Evolutionary conservation across 1,140 invertebrate genomes (phyloP), one percentile per base, ranked within the genome.

Genomic region (Asobara japonica): DNA sequence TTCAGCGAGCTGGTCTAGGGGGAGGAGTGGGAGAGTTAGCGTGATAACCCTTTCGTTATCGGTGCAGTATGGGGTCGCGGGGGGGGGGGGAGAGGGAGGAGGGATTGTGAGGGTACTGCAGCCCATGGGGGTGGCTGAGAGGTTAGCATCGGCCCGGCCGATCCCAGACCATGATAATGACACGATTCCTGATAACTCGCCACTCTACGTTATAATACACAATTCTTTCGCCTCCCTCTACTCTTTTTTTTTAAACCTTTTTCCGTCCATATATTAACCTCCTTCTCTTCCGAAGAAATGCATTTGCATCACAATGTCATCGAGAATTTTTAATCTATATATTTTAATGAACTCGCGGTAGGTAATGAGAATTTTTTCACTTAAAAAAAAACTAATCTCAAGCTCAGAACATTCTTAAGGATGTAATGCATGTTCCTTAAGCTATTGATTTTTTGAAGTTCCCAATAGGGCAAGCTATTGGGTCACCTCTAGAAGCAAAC

Each of bases 11-110:
- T 72, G 20, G 74, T 60, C 31, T 64, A 51, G 25, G 36, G 64
- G 36, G 31, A 74, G 62, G 20, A 56, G 65, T 68, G 68, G 56
- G 65, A 78, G 76, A 76, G 78, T 77, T 83, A 78, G 81, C 82
- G 83, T 83, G 85, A 86, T 86, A 86, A 86, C 85, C 85, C 84
- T 84, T 84, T 82, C 83, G 85, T 86, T 86, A 86, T 86, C 85
- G 80, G 66, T 70, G 5, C 65, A 66, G 61, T 56, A n/a, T n/a
- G 65, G 33, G 61, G 30, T 64, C 71, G 74, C 73, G 66, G 29
- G 73, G 79, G 77, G 78, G 79, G 69, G 72, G 45, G 65, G 65
- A 48, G 72, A 72, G 33, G 36, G 13, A 65, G 8, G 62, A 56
- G 62, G 33, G 64, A 69, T 48, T 31, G 56, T 48, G 62, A 69